Base-by-base conservation (phyloP, 2,797 vertebrate species). In the Melanotaenia boesemani region DNA sequence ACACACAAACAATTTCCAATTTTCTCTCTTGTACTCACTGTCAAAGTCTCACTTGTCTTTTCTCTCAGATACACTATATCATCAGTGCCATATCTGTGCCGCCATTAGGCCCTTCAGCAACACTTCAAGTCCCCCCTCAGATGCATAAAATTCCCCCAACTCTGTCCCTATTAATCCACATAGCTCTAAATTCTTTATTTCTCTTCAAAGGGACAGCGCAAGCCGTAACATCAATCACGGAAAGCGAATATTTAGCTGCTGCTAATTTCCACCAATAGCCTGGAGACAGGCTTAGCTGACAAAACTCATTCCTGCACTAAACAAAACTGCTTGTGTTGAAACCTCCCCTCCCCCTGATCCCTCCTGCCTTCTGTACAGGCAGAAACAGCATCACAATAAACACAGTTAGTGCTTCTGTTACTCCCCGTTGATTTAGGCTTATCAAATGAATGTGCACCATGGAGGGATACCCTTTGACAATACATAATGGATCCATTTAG, bases 221-320 rank as follows among this genome's bases (percentile, higher is more conserved):
- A 94, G 91, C 93, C 90, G 86, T 94, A 93, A 94, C 93, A 94
- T 95, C 94, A 95, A 95, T 95, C 94, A 95, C 81, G 79, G 91
- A 92, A 94, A 93, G 91, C 81, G 94, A 95, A 94, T 94, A 94
- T 95, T 95, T 95, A 95, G 93, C 92, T 87, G 83, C 79, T 84
- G 88, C 93, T 95, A 95, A 94, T 95, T 95, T 94, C 92, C 92
- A 93, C 93, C 93, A 94, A 93, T 94, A 94, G 94, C 94, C 93
- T 91, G 90, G 91, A 94, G 94, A 94, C 92, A 90, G 90, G 93
- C 93, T 94, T 95, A 93, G 92, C 93, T 94, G 93, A 94, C 92
- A 94, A 94, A 95, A 94, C 93, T 92, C 93, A 94, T 94, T 94
- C 93, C 93, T 93, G 88, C 73, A 77, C 92, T 72, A 90, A 93